Percentiles rank a stretch among this genome's conserved stretches.
phyloP scores from a whole-genome alignment of 1,140 invertebrate genomes.

The Drosophila bifasciata region DNA sequence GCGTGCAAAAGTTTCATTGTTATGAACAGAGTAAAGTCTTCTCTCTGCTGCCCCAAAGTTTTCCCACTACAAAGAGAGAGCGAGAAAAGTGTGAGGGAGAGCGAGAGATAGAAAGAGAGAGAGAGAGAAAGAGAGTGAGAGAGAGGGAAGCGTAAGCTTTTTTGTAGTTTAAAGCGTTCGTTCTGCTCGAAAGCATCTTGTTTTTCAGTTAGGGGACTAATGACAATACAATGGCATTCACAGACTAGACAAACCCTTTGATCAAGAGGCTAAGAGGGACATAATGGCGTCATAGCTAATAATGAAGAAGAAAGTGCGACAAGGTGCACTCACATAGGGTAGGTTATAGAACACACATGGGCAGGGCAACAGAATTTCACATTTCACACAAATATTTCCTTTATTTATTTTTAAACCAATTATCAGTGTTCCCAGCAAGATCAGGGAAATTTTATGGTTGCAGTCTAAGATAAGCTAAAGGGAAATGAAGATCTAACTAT shows the following conservation, averaged over 20 bases:
- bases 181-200: conserved; percentile 46
- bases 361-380: no score
- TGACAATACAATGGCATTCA: conserved; percentile 50
- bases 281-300: conserved; percentile 40
- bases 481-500: no score
- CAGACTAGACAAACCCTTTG: conserved; percentile 42
- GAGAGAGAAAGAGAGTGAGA: conserved; percentile 6
- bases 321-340: not conserved
- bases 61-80: not conserved
- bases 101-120: conserved; percentile 9
- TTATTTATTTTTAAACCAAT: no score
- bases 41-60: conserved; percentile 56
- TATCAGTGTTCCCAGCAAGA: no score
- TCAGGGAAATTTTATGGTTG: no score
- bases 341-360: no score
- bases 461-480: no score
- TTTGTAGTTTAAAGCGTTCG: conserved; percentile 68
- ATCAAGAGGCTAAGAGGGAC: conserved; percentile 35
- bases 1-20: conserved; percentile 72
- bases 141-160: conserved; percentile 41
- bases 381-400: no score
- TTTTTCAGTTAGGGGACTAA: conserved; percentile 10
- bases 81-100: not conserved
- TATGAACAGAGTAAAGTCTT: conserved; percentile 57
- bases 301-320: conserved; percentile 2